A percentile compares a stretch with the other conserved stretches of the same genome.
These are phyloP conservation scores for Gryon sp. DNA, from an alignment of 1,140 invertebrate genomes.

Conservation along the genomic window DNA sequence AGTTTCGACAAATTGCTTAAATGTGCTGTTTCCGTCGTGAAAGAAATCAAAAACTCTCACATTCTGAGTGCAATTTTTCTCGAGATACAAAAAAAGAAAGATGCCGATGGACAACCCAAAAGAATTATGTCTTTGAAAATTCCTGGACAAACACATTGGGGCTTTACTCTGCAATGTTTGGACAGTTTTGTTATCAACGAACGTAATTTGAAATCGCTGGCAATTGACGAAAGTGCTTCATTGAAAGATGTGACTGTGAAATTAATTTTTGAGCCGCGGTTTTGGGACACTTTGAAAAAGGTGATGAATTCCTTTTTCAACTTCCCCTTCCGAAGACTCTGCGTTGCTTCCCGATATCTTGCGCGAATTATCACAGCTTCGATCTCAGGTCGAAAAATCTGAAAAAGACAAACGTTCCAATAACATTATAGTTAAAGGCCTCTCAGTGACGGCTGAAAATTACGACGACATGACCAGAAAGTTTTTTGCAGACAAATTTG, in stretches of 20 bases:
- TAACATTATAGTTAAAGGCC: no score
- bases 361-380: no score
- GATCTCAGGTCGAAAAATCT: no score
- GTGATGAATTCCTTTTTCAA: no score
- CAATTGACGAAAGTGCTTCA: constrained; percentile 38
- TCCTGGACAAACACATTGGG: constrained; percentile 37
- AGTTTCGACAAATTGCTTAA: constrained; percentile 44
- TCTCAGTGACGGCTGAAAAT: no score
- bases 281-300: constrained; percentile 40
- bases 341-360: no score
- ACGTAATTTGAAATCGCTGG: constrained; percentile 60
- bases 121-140: constrained; percentile 48
- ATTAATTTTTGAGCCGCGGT: constrained; percentile 24
- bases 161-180: constrained; percentile 52
- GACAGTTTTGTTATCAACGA: constrained; percentile 60
- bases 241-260: constrained; percentile 24
- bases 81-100: constrained; percentile 22
- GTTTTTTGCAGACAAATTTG: no score
- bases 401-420: no score
- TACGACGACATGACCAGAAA: no score
- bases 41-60: constrained; percentile 61
- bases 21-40: constrained; percentile 44
- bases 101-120: constrained; percentile 22
- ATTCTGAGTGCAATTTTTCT: constrained; percentile 38
- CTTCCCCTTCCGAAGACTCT: no score